These are phyloP conservation scores for Megaceryle torquata DNA, from an alignment of 2,113 vertebrate genomes.

Conservation along the genomic window DNA sequence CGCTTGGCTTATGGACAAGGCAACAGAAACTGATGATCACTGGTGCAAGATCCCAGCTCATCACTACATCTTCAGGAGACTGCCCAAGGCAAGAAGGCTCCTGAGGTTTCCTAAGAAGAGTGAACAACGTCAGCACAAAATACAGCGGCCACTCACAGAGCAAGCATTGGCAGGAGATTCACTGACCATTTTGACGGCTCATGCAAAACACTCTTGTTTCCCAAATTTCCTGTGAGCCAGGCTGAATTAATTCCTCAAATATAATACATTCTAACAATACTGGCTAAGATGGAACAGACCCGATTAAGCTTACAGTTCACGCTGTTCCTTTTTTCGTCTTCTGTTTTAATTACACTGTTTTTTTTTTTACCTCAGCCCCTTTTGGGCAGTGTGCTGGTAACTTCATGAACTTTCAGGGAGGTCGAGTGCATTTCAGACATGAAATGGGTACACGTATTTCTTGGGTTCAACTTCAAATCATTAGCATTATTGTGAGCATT, in stretches of 20 bases:
- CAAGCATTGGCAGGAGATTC: not conserved
- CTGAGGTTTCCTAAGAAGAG: not conserved
- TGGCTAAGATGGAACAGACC: not conserved
- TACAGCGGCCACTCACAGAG: rapidly evolving
- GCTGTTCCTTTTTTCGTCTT: not conserved
- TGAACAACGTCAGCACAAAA: not conserved
- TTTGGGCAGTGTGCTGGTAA: not conserved
- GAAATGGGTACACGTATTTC: not conserved
- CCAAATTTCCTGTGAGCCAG: not conserved
- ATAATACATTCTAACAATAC: not conserved
- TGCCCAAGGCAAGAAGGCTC: not conserved
- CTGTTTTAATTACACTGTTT: rapidly evolving
- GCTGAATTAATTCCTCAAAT: not conserved
- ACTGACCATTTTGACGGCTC: rapidly evolving
- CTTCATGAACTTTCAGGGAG: rapidly evolving
- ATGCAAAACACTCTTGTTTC: not conserved
- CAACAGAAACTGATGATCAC: not conserved
- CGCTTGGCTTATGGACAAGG: rapidly evolving
- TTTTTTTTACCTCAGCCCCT: not conserved
- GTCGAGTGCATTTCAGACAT: rapidly evolving
- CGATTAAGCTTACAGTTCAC: not conserved
- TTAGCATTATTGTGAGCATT: not conserved
- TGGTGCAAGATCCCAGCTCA: not conserved
- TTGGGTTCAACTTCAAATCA: not conserved
- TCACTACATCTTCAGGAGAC: not conserved